phyloP scores from a whole-genome alignment of 1,140 invertebrate genomes.

The Scaptomyza pallida region DNA sequence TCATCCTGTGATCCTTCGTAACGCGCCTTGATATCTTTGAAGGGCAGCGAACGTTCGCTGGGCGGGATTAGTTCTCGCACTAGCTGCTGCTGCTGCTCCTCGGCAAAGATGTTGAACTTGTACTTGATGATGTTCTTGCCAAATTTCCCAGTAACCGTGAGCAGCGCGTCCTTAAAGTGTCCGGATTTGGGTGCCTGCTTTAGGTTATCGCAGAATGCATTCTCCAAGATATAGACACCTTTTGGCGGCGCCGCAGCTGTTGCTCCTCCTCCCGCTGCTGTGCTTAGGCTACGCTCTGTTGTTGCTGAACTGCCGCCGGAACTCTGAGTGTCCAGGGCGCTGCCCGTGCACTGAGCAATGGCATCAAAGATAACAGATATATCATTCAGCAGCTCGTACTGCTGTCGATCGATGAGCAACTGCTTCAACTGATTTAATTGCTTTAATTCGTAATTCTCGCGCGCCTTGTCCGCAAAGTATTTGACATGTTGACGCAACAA shows the following conservation, averaged over 20 bases:
- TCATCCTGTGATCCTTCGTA: conserved; percentile 56
- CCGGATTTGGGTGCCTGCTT: conserved; percentile 65
- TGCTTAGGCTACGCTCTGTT: conserved; percentile 64
- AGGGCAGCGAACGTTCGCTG: conserved; percentile 73
- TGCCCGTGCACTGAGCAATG: conserved; percentile 73
- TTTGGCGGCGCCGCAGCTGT: conserved; percentile 1
- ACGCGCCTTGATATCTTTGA: conserved; percentile 75
- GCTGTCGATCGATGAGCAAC: conserved; percentile 70
- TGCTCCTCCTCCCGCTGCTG: conserved; percentile 5
- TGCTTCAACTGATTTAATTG: conserved; percentile 74
- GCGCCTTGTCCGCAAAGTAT: conserved; percentile 81
- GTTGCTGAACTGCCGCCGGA: conserved; percentile 77
- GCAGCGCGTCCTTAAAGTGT: conserved; percentile 78
- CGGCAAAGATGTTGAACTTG: conserved; percentile 82
- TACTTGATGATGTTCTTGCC: conserved; percentile 83
- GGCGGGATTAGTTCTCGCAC: conserved; percentile 74
- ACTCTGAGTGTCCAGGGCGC: conserved; percentile 71
- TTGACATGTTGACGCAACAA: conserved; percentile 77
- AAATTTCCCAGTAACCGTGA: conserved; percentile 81
- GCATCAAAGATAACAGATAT: conserved; percentile 83
- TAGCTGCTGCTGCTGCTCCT: conserved; percentile 79
- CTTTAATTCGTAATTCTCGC: conserved; percentile 75
- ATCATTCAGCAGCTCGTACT: conserved; percentile 81
- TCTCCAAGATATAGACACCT: conserved; percentile 77
- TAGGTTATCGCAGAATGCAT: conserved; percentile 80